Conservation (phyloP, 2,888 invertebrate genomes). For the Neria commutata region DNA sequence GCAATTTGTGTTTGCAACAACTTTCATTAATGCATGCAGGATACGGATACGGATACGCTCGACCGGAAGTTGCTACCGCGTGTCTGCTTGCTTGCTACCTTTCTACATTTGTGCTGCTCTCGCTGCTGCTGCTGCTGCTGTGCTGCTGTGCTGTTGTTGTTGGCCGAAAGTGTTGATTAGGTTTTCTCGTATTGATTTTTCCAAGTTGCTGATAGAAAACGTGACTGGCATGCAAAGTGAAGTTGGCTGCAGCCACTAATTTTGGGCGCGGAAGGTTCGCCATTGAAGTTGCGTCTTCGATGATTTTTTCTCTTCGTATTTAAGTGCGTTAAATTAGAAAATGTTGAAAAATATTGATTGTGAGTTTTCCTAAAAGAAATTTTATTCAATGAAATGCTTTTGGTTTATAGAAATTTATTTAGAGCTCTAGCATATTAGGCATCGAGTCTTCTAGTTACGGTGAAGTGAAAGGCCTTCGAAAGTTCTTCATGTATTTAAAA, state of each 20-base stretch:
- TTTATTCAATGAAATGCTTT: too few species aligned
- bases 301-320: neutral
- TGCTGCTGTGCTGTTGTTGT: constrained; percentile 17
- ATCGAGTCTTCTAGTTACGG: too few species aligned
- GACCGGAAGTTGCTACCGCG: constrained; percentile 38
- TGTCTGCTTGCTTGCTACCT: neutral
- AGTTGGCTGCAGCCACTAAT: constrained; percentile 1
- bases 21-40: constrained; percentile 14
- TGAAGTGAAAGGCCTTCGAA: too few species aligned
- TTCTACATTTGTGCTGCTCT: constrained; percentile 11
- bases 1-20: constrained; percentile 1
- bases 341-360: constrained; percentile 19
- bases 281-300: neutral
- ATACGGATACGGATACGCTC: constrained; percentile 36
- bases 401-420: too few species aligned
- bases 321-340: neutral
- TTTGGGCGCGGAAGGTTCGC: constrained; percentile 7
- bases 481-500: too few species aligned
- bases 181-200: constrained; percentile 57
- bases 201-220: constrained; percentile 48
- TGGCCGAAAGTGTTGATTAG: constrained; percentile 41
- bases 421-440: too few species aligned
- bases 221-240: constrained; percentile 41
- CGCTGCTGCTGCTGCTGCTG: constrained; percentile 22
- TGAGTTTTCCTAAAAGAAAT: neutral